Evolutionary conservation across 2,797 vertebrate species (phyloP).

Genomic region (Premnoplex brunnescens): DNA sequence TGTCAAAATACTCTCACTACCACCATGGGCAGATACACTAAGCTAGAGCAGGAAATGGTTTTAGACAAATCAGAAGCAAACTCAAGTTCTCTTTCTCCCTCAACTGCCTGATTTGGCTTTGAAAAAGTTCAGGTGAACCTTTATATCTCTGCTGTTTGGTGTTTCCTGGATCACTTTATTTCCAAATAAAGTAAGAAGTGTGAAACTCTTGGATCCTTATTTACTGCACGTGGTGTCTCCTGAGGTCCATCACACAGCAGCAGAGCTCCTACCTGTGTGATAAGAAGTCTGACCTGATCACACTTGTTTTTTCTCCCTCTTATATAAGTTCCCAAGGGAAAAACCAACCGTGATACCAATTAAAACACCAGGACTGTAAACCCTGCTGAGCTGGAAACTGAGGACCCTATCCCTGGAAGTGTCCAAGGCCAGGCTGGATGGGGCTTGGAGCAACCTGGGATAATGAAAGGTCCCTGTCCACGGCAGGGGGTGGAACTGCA

Average conservation of each 20-base stretch:
- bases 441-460: neutral
- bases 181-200: neutral
- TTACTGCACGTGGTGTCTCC: neutral
- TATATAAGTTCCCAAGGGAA: neutral
- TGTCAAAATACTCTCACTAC: neutral
- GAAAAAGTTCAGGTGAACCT: neutral
- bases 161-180: neutral
- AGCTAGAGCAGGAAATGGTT: neutral
- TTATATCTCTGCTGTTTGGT: neutral
- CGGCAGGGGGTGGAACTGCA: neutral
- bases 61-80: neutral
- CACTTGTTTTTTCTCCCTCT: neutral
- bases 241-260: neutral
- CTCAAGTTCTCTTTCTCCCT: neutral
- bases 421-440: accelerated
- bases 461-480: neutral
- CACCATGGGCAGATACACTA: neutral
- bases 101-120: neutral
- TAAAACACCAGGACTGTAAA: neutral
- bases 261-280: neutral
- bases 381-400: neutral
- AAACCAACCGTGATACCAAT: neutral
- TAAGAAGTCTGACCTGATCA: neutral
- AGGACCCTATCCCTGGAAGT: neutral
- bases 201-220: neutral